Percentiles rank a stretch among this genome's conserved stretches.
These are phyloP conservation scores for Parelbella ahira DNA, from an alignment of 2,888 invertebrate genomes.

Conservation along the genomic window DNA sequence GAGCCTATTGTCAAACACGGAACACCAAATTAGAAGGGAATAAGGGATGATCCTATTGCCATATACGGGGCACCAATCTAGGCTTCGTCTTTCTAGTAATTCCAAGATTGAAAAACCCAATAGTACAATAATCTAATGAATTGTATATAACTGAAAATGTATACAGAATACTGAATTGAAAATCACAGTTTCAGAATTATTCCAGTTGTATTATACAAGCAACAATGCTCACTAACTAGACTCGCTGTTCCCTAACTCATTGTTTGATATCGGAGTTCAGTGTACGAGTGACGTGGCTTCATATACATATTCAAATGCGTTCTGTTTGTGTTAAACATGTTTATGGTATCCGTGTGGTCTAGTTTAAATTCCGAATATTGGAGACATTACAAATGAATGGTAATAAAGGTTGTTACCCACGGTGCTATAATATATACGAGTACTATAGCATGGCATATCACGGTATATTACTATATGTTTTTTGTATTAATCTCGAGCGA, in stretches of 20 bases:
- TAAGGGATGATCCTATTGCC: no score
- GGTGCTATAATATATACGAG: no score
- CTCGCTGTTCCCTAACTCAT: slow-evolving; percentile 12
- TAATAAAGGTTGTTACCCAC: no score
- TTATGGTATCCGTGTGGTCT: slow-evolving; percentile 12
- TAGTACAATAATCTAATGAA: no score
- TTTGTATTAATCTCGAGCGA: no score
- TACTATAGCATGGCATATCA: no score
- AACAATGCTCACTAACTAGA: slow-evolving; percentile 22
- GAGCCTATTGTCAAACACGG: no score
- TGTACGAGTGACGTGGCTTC: slow-evolving; percentile 19
- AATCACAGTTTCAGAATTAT: slow-evolving; percentile 5
- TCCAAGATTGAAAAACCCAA: no score
- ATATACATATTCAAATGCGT: slow-evolving; percentile 25
- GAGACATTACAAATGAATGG: neutral
- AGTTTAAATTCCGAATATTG: slow-evolving; percentile 5
- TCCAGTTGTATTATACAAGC: slow-evolving; percentile 9
- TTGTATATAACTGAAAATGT: neutral
- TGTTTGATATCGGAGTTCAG: slow-evolving; percentile 23
- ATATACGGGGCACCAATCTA: no score
- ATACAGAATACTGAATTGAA: slow-evolving; percentile 2
- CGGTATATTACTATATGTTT: no score
- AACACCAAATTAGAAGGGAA: no score
- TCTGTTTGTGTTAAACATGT: slow-evolving; percentile 15
- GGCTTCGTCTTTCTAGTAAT: no score